A percentile compares a stretch with the other conserved stretches of the same genome.
phyloP scores from a whole-genome alignment of 2,888 invertebrate genomes.

The Polydrusus cervinus region DNA sequence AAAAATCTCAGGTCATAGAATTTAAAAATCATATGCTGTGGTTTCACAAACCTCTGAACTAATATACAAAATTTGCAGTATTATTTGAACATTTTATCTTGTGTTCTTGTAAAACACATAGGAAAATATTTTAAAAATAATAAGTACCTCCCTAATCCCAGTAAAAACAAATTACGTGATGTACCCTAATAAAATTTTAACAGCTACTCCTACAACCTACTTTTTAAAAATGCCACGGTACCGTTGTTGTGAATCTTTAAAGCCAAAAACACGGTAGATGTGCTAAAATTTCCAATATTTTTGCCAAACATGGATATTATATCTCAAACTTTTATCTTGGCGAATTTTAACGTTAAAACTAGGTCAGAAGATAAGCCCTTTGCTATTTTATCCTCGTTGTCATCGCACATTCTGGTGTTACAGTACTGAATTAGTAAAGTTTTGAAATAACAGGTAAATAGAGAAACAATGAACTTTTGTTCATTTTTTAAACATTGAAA shows the following conservation, averaged over 20 bases:
- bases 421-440: not conserved
- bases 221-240: too few relatives aligned
- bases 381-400: constrained; percentile 11
- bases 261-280: not conserved
- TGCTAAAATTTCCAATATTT: not conserved
- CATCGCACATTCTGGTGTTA: not conserved
- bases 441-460: not conserved
- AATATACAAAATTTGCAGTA: too few relatives aligned
- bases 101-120: too few relatives aligned
- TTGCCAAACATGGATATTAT: not conserved
- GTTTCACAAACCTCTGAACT: too few relatives aligned
- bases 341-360: constrained; percentile 9
- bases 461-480: not conserved
- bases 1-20: too few relatives aligned
- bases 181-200: not conserved
- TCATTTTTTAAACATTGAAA: too few relatives aligned
- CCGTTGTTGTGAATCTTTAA: not conserved
- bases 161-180: too few relatives aligned
- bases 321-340: not conserved
- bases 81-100: too few relatives aligned
- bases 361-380: constrained; percentile 3
- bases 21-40: too few relatives aligned
- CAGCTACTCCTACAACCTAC: too few relatives aligned
- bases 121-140: too few relatives aligned
- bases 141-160: not conserved